These are phyloP conservation scores for Varanus salvator DNA, from an alignment of 2,113 vertebrate genomes.

Conservation along the genomic window DNA sequence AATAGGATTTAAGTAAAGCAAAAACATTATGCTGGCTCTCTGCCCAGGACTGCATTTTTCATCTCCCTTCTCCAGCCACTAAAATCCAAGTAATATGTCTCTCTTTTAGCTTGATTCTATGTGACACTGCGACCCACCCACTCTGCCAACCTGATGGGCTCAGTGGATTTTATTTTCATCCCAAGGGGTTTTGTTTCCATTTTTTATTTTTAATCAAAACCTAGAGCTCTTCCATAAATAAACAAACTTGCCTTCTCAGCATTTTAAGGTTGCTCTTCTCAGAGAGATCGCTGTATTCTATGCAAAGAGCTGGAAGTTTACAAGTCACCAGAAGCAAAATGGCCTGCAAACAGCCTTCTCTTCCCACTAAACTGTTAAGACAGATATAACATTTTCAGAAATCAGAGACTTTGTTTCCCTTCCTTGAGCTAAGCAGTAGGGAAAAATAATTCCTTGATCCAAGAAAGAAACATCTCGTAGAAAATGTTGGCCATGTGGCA, in stretches of 20 bases:
- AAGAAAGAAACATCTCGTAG: slow-evolving; percentile 17
- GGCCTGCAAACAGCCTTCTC: neutral
- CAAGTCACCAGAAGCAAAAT: slow-evolving; percentile 20
- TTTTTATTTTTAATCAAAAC: slow-evolving; percentile 17
- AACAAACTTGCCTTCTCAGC: slow-evolving; percentile 15
- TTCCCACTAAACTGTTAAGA: slow-evolving; percentile 9
- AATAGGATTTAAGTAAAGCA: slow-evolving; percentile 1
- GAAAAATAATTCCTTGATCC: neutral
- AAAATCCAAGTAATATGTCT: slow-evolving; percentile 3
- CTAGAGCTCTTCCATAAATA: slow-evolving; percentile 23
- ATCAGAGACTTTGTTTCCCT: slow-evolving; percentile 3
- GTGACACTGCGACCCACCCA: slow-evolving; percentile 17
- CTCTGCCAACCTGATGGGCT: slow-evolving; percentile 7
- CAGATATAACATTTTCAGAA: slow-evolving; percentile 21
- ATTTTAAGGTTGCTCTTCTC: slow-evolving; percentile 10
- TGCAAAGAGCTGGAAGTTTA: neutral
- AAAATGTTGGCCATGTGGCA: neutral
- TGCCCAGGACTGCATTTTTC: neutral
- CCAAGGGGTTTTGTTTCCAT: slow-evolving; percentile 16
- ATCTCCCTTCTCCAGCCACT: neutral
- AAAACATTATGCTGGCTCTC: neutral
- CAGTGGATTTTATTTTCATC: slow-evolving; percentile 3
- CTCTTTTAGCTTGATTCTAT: slow-evolving; percentile 7
- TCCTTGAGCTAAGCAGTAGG: slow-evolving; percentile 39
- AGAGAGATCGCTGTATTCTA: neutral